These are phyloP conservation scores for Streblospio benedicti DNA, from an alignment of 1,140 invertebrate genomes.

Conservation along the genomic window DNA sequence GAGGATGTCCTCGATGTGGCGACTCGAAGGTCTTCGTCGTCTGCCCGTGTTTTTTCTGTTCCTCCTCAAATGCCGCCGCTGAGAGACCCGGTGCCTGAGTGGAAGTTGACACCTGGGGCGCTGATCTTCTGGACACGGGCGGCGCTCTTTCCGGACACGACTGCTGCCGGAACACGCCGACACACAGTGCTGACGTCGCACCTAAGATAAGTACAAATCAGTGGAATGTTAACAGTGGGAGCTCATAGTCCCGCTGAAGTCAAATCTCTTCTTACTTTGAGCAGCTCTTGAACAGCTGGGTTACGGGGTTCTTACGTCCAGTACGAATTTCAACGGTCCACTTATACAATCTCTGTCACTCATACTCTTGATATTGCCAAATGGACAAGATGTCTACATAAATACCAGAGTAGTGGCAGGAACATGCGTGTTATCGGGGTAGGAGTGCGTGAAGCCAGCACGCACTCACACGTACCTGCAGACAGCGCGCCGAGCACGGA, in stretches of 20 bases:
- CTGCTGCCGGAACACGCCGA: neutral
- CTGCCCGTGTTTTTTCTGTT: neutral
- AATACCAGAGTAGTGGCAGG: too few species aligned
- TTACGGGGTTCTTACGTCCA: too few species aligned
- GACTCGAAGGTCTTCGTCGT: neutral
- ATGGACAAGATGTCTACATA: too few species aligned
- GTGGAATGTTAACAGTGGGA: too few species aligned
- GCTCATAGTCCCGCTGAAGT: too few species aligned
- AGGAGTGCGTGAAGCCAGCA: constrained; percentile 56
- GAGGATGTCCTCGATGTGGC: neutral
- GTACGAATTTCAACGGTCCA: too few species aligned
- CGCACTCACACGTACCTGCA: constrained; percentile 57
- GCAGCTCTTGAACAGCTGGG: too few species aligned
- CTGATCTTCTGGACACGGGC: neutral
- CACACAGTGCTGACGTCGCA: neutral
- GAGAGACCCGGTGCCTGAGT: neutral
- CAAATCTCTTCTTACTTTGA: too few species aligned
- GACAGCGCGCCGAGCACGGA: constrained; percentile 54
- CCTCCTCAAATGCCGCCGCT: neutral
- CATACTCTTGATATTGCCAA: too few species aligned
- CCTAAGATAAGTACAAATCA: too few species aligned
- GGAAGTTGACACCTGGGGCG: neutral
- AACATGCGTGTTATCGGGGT: too few species aligned
- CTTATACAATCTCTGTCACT: too few species aligned
- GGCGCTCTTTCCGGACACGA: neutral